Conservation (phyloP, 53 echinoderm and acorn worm species). For the Paracentrotus lividus region DNA sequence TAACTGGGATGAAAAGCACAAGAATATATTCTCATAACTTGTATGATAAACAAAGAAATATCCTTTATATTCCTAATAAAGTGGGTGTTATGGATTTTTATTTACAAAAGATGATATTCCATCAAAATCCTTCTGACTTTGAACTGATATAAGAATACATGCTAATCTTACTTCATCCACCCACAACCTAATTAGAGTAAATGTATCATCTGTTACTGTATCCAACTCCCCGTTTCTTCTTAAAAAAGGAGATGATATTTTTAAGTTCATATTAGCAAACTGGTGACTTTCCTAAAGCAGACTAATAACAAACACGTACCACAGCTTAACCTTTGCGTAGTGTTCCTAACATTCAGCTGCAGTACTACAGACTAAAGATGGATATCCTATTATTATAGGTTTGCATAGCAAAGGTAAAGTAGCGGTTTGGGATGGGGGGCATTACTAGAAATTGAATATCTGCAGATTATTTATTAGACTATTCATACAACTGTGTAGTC, state of each 20-base stretch:
- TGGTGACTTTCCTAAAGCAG: not conserved
- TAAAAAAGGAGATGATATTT: not conserved
- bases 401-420: constrained; percentile 16
- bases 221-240: not conserved
- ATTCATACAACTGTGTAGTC: not conserved
- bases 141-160: not conserved
- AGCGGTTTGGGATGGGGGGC: not conserved
- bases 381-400: constrained; percentile 1
- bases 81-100: not conserved
- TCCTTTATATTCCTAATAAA: no score
- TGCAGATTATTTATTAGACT: not conserved
- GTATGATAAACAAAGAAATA: no score
- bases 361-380: not conserved
- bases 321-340: constrained; percentile 25
- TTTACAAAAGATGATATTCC: not conserved
- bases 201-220: not conserved
- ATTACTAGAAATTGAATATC: constrained; percentile 18
- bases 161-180: not conserved
- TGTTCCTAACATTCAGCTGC: not conserved
- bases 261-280: not conserved
- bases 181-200: not conserved
- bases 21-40: no score
- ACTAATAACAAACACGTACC: constrained; percentile 3
- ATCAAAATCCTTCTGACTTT: constrained; percentile 5
- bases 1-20: no score